These are phyloP conservation scores for Smittia sp. DNA, from an alignment of 2,888 invertebrate species.

Conservation along the genomic window DNA sequence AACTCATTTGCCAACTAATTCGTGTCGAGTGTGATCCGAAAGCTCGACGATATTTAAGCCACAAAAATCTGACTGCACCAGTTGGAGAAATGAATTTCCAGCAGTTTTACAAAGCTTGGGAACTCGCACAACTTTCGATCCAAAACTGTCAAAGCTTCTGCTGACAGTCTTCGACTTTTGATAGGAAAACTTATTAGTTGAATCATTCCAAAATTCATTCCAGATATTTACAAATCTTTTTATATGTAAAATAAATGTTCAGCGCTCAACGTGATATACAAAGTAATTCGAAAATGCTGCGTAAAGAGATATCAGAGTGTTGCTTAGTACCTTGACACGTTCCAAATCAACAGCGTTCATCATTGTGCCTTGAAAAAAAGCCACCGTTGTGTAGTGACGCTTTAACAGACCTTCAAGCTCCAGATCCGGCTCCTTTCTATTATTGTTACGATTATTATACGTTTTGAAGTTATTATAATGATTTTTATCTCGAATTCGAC, in stretches of 20 bases:
- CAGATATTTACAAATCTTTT: conserved; percentile 17
- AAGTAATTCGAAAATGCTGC: conserved; percentile 16
- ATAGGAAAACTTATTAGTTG: conserved; percentile 24
- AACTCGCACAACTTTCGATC: neutral
- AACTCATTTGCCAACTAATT: too few relatives aligned
- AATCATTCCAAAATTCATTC: conserved; percentile 23
- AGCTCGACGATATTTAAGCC: too few relatives aligned
- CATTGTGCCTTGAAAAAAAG: conserved; percentile 99
- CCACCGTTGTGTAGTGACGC: conserved; percentile 99
- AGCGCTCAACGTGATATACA: conserved; percentile 9
- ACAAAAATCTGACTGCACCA: too few relatives aligned
- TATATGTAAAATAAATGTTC: conserved; percentile 12
- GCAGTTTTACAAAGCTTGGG: conserved; percentile 4
- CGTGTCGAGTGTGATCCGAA: too few relatives aligned
- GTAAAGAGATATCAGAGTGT: neutral
- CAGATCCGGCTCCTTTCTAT: conserved; percentile 99
- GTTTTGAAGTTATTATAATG: neutral
- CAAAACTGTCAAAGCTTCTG: neutral
- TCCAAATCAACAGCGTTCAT: conserved; percentile 99
- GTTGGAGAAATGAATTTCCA: neutral
- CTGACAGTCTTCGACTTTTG: neutral
- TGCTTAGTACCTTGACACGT: conserved; percentile 89
- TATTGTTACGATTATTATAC: conserved; percentile 47
- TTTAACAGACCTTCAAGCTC: conserved; percentile 99
- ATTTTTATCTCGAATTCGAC: neutral